phyloP scores from a whole-genome alignment of 64 coral and sea anemone species.

The Orbicella faveolata region DNA sequence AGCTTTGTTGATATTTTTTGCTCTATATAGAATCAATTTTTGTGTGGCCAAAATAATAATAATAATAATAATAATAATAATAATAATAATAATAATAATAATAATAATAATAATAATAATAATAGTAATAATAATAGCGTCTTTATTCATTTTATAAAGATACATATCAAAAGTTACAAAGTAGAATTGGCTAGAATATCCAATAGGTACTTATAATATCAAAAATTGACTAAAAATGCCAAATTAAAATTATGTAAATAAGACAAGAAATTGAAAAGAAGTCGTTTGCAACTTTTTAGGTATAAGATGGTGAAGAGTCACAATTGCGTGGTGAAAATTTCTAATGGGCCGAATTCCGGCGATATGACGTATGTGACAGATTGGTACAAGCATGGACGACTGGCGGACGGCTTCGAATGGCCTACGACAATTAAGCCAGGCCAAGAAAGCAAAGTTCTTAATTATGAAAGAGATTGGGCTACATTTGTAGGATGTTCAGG shows the following conservation, averaged over 20 bases:
- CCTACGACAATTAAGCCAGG: background rate
- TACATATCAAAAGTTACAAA: too few relatives aligned
- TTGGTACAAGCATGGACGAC: conserved; percentile 49
- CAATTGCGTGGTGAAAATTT: conserved; percentile 34
- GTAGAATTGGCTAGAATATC: too few relatives aligned
- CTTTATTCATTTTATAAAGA: too few relatives aligned
- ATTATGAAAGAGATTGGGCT: conserved; percentile 39
- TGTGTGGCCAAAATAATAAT: too few relatives aligned
- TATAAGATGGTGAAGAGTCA: conserved; percentile 49
- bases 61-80: too few relatives aligned
- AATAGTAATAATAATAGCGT: too few relatives aligned
- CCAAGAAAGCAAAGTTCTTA: background rate
- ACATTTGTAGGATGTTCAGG: conserved; percentile 30
- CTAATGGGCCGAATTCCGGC: conserved; percentile 6
- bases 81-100: too few relatives aligned
- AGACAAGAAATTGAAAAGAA: background rate
- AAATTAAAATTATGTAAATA: too few relatives aligned
- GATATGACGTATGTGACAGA: conserved; percentile 19
- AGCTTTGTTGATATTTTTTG: too few relatives aligned
- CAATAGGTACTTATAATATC: too few relatives aligned
- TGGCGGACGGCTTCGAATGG: conserved; percentile 37
- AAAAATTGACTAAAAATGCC: background rate
- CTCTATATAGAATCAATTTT: too few relatives aligned
- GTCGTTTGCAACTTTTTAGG: background rate
- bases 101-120: too few relatives aligned